Conservation (phyloP, 1,140 invertebrate species). For the Paracyclopina nana region DNA sequence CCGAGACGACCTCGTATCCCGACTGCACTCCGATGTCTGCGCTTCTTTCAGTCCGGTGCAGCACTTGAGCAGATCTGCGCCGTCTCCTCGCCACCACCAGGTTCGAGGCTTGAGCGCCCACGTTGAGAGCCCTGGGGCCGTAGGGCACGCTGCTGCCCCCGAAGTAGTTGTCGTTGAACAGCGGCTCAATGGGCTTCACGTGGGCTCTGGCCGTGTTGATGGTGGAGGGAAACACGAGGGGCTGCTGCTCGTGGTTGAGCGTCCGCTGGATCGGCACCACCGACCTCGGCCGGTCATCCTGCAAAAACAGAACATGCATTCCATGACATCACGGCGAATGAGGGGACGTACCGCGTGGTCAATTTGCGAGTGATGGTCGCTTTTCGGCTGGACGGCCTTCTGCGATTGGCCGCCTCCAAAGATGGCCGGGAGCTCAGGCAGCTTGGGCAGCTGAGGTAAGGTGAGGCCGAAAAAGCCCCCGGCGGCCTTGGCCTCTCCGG, state of each 20-base stretch:
- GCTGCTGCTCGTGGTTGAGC: conserved; percentile 2
- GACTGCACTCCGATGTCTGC: conserved; percentile 66
- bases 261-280: conserved; percentile 3
- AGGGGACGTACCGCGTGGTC: no score
- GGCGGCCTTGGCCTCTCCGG: no score
- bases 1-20: conserved; percentile 73
- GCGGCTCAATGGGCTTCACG: conserved; percentile 1
- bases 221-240: conserved; percentile 6
- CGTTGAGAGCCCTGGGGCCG: neutral
- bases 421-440: neutral
- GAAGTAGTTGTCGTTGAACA: neutral
- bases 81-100: conserved; percentile 23
- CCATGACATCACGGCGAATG: no score
- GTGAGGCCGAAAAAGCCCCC: no score
- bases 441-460: no score
- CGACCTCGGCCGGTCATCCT: neutral
- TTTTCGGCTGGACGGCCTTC: no score
- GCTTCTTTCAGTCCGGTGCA: conserved; percentile 45
- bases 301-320: neutral
- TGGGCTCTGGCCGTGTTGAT: conserved; percentile 4
- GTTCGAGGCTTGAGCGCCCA: neutral
- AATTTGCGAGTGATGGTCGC: no score
- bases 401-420: conserved; percentile 10
- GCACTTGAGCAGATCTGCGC: conserved; percentile 40
- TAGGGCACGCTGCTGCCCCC: neutral